Conservation (phyloP, 2,888 invertebrate species). For the Parnassius mnemosyne region DNA sequence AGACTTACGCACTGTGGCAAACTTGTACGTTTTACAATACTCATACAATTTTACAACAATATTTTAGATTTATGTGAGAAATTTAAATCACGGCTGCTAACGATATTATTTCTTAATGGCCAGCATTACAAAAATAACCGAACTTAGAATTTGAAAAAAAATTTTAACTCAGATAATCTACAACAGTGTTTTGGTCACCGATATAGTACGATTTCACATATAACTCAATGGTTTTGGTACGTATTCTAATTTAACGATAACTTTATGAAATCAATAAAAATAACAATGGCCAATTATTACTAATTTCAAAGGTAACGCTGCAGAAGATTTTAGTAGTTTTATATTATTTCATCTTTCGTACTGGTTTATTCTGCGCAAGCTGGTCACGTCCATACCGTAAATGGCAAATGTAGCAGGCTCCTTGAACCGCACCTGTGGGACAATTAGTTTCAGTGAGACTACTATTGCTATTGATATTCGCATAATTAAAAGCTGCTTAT, state of each 20-base stretch:
- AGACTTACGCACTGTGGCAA: conserved; percentile 6
- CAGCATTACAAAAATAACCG: too few relatives aligned
- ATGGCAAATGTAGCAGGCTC: conserved; percentile 54
- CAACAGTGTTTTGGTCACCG: too few relatives aligned
- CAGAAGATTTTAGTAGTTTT: background rate
- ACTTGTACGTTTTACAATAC: conserved; percentile 9
- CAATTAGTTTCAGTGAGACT: background rate
- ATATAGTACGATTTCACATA: too few relatives aligned
- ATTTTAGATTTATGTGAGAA: background rate
- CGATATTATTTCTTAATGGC: too few relatives aligned
- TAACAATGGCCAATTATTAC: too few relatives aligned
- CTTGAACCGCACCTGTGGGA: conserved; percentile 50
- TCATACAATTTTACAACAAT: conserved; percentile 13
- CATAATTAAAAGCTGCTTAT: too few relatives aligned
- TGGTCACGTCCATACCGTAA: conserved; percentile 68
- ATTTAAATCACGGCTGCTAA: too few relatives aligned
- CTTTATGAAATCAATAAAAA: too few relatives aligned
- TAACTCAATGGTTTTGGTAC: too few relatives aligned
- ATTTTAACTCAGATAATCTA: too few relatives aligned
- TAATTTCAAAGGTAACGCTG: background rate
- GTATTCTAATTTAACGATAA: too few relatives aligned
- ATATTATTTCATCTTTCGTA: conserved; percentile 46
- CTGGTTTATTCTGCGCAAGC: conserved; percentile 61
- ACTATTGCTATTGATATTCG: background rate
- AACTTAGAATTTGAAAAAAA: too few relatives aligned